phyloP scores from a whole-genome alignment of 2,113 vertebrate species.

The Grammomys surdaster region DNA sequence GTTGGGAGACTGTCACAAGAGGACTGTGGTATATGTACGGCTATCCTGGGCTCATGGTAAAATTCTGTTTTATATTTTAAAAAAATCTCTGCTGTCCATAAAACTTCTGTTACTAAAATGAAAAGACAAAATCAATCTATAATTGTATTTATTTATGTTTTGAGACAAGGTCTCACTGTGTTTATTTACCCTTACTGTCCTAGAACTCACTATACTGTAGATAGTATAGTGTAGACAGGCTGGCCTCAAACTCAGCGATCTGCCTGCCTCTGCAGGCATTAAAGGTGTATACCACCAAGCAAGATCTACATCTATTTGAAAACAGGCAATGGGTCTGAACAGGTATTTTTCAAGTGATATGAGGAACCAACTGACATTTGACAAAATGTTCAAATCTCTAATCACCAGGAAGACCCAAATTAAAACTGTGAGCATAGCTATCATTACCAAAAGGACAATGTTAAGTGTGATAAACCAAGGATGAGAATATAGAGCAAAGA shows the following conservation, averaged over 20 bases:
- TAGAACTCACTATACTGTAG: neutral
- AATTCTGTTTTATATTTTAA: neutral
- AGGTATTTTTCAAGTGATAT: neutral
- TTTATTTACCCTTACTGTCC: neutral
- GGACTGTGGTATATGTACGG: too few relatives aligned
- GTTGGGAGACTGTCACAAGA: too few relatives aligned
- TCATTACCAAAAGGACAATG: neutral
- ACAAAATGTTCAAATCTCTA: neutral
- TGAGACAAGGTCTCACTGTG: neutral
- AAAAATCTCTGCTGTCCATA: neutral
- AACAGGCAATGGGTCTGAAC: neutral
- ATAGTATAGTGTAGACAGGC: neutral
- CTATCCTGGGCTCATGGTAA: neutral
- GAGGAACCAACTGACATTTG: neutral
- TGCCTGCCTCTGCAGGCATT: neutral
- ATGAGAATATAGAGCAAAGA: neutral
- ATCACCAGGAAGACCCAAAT: neutral
- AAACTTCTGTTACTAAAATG: conserved; percentile 19
- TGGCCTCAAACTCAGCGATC: neutral
- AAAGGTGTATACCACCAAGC: neutral
- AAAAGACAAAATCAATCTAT: neutral
- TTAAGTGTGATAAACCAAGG: neutral
- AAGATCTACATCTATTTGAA: neutral
- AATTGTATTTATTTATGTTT: neutral
- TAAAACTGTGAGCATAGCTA: neutral